These are phyloP conservation scores for Siniperca knerii DNA, from an alignment of 2,113 vertebrate genomes.

Conservation along the genomic window DNA sequence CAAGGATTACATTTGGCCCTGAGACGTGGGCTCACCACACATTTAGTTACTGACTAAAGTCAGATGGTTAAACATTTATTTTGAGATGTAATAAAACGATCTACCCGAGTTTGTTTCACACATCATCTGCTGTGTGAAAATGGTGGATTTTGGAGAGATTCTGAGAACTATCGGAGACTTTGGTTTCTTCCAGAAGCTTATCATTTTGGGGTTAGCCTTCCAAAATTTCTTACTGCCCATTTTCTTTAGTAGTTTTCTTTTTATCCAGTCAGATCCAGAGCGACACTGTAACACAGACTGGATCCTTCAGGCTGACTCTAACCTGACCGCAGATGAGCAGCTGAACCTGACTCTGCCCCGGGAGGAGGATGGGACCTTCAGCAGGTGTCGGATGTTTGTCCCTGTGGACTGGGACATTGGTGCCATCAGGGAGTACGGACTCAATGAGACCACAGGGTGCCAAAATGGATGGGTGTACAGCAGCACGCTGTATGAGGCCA, in stretches of 20 bases:
- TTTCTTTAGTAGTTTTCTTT: constrained; percentile 22
- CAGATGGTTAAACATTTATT: constrained; percentile 69
- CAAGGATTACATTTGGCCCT: neutral
- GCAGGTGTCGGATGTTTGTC: constrained; percentile 86
- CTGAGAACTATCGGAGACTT: constrained; percentile 83
- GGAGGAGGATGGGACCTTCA: constrained; percentile 64
- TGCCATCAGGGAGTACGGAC: constrained; percentile 75
- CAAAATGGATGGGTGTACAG: constrained; percentile 85
- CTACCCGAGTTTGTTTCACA: neutral
- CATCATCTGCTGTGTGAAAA: constrained; percentile 31
- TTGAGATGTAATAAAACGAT: neutral
- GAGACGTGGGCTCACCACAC: neutral
- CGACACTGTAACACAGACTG: constrained; percentile 13
- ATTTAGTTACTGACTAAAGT: constrained; percentile 18
- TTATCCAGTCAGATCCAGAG: neutral
- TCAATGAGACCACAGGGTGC: constrained; percentile 83
- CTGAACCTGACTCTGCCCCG: constrained; percentile 51
- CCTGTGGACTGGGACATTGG: constrained; percentile 81
- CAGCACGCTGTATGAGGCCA: constrained; percentile 63
- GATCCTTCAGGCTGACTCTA: neutral
- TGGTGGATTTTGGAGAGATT: constrained; percentile 83
- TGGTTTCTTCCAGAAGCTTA: constrained; percentile 84
- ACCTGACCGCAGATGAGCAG: constrained; percentile 4
- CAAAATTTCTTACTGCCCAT: constrained; percentile 67
- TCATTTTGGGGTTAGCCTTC: constrained; percentile 75